Base-by-base conservation (phyloP, 1,140 invertebrate species). In the Caenorhabditis remanei region DNA sequence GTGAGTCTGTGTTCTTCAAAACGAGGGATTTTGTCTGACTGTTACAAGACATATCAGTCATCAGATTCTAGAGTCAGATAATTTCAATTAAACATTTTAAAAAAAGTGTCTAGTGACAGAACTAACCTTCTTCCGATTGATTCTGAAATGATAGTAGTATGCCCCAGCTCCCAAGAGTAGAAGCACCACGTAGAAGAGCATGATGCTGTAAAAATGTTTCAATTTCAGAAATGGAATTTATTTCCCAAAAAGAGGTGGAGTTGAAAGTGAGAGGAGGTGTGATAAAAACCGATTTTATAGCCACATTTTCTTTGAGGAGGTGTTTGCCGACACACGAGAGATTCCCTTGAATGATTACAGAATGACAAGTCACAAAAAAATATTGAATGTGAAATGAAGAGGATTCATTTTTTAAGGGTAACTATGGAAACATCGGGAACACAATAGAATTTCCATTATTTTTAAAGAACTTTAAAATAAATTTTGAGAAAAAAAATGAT, bases 211-310 rank as follows among this genome's bases (percentile, higher is more conserved):
- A 75, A 75, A 63, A 40, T 63, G 61, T 24, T 50, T 13, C 43
- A 24, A 50, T 9, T 79, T 13, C 16, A 46, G n/a, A 13, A 4
- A 11, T 14, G n/a, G 9, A 32, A 11, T 4, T 43, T 14, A 11
- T 14, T 43, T 24, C 40, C 40, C 41, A 13, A 50, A 46, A 13
- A 14, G n/a, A 21, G 71, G 71, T 79, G 71, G 71, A 79, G 71
- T 79, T n/a, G 21, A 19, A 8, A 46, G n/a, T n/a, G 21, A 19
- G 14, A 46, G n/a, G 8, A 79, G 71, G 71, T 79, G 71, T 79
- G 71, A 79, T 79, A 79, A 79, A 79, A 79, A 79, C 43, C 8
- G 21, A 11, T 79, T 79, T 79, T 79, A 79, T 79, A 50, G 71
- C 46, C 71, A 79, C 43, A 21, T 79, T 79, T 48, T 48, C 43